These are phyloP conservation scores for Xanthia icteritia DNA, from an alignment of 2,888 invertebrate genomes.

Conservation along the genomic window DNA sequence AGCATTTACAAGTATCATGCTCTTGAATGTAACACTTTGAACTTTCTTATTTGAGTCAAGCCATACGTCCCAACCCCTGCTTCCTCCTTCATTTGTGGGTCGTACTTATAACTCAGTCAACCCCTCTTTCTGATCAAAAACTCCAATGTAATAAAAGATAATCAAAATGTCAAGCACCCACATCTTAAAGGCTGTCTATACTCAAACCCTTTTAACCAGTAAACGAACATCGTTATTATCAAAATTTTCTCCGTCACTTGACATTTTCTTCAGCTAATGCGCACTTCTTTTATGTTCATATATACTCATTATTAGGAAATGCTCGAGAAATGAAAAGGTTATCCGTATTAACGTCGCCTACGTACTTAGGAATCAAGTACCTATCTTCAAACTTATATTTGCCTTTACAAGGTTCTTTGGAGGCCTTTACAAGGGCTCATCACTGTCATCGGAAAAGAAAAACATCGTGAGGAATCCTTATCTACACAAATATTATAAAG, in stretches of 20 bases:
- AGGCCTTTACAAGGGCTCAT: background rate
- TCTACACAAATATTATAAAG: too few relatives aligned
- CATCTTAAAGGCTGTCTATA: background rate
- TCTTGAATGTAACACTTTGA: background rate
- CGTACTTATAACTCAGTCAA: background rate
- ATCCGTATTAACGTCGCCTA: slow-evolving; percentile 26
- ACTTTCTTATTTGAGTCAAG: background rate
- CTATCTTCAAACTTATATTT: background rate
- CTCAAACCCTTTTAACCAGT: slow-evolving; percentile 21
- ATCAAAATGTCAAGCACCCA: slow-evolving; percentile 34
- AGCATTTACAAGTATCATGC: too few relatives aligned
- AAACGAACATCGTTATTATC: slow-evolving; percentile 39
- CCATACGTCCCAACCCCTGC: background rate
- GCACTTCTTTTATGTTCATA: slow-evolving; percentile 37
- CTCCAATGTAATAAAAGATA: slow-evolving; percentile 17
- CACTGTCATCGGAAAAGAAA: background rate
- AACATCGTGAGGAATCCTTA: background rate
- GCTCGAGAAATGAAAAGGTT: slow-evolving; percentile 47
- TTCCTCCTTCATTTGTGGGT: background rate
- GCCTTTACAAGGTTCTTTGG: background rate
- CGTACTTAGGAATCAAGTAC: slow-evolving; percentile 20
- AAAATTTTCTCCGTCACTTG: slow-evolving; percentile 43
- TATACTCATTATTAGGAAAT: slow-evolving; percentile 48
- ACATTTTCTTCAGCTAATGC: slow-evolving; percentile 45
- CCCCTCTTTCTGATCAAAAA: background rate